Evolutionary conservation across 2,113 vertebrate species (phyloP).

Genomic region (Lophura nycthemera): DNA sequence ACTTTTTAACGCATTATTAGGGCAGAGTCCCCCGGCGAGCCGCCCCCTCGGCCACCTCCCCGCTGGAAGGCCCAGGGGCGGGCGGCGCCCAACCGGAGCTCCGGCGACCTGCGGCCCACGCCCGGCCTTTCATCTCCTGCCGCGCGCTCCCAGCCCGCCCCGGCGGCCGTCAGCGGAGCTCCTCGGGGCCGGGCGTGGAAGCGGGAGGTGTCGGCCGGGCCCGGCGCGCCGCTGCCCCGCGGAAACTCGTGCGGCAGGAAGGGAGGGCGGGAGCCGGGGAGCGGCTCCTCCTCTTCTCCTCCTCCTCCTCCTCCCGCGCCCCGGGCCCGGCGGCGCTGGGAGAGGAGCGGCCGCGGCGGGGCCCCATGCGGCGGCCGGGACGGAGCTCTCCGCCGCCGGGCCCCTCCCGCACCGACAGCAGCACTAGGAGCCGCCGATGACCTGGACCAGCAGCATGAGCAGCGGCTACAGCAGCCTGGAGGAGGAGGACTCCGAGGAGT

Average conservation of each 20-base stretch:
- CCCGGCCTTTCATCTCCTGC: neutral
- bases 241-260: conserved; percentile 36
- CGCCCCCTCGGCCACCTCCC: neutral
- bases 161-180: too few species aligned
- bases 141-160: too few species aligned
- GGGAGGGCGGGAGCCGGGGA: conserved; percentile 2
- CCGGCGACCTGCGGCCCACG: neutral
- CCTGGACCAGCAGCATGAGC: conserved; percentile 95
- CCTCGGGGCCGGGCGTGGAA: too few species aligned
- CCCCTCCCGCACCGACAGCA: conserved; percentile 72
- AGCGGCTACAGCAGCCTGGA: conserved; percentile 97
- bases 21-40: neutral
- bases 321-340: neutral
- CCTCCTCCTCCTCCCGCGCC: conserved; percentile 36
- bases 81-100: neutral
- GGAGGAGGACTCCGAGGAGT: conserved; percentile 94
- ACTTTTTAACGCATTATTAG: neutral
- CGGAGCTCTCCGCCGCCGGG: conserved; percentile 44
- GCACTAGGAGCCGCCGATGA: conserved; percentile 74
- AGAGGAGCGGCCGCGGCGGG: conserved; percentile 31
- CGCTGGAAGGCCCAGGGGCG: neutral
- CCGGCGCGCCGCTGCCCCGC: conserved; percentile 21
- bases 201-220: too few species aligned
- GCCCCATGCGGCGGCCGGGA: conserved; percentile 57
- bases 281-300: conserved; percentile 16